phyloP scores from a whole-genome alignment of 2,888 invertebrate species.

The Heliothis peltigera region DNA sequence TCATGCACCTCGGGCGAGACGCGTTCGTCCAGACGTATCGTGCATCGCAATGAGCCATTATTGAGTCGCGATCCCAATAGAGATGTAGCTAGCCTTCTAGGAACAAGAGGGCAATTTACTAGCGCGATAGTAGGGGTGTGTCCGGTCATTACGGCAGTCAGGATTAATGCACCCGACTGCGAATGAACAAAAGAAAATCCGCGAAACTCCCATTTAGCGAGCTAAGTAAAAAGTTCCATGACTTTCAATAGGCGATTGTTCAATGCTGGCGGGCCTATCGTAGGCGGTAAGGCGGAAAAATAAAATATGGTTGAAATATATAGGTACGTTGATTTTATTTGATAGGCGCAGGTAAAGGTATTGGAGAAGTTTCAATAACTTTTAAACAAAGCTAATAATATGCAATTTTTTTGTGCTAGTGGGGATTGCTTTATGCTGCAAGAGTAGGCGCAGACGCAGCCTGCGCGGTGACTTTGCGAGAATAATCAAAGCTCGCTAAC shows the following conservation, averaged over 20 bases:
- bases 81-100: slow-evolving; percentile 73
- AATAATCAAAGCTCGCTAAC: slow-evolving; percentile 55
- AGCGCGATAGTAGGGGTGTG: slow-evolving; percentile 77
- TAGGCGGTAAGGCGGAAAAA: slow-evolving; percentile 42
- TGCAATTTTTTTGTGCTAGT: background rate
- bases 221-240: slow-evolving; percentile 54
- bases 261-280: slow-evolving; percentile 31
- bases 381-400: background rate
- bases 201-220: slow-evolving; percentile 55
- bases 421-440: slow-evolving; percentile 61
- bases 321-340: slow-evolving; percentile 3
- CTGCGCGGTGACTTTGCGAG: slow-evolving; percentile 62
- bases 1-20: slow-evolving; percentile 78
- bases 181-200: slow-evolving; percentile 58
- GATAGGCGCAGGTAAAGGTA: background rate
- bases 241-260: slow-evolving; percentile 69
- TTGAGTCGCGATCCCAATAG: slow-evolving; percentile 77
- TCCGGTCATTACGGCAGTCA: slow-evolving; percentile 71
- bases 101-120: slow-evolving; percentile 74
- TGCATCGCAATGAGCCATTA: slow-evolving; percentile 79
- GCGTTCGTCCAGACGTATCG: slow-evolving; percentile 74
- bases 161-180: slow-evolving; percentile 70
- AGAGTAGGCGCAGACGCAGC: slow-evolving; percentile 40
- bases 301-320: slow-evolving; percentile 36
- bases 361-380: background rate